Evolutionary conservation across 64 coral and sea anemone genomes (phyloP), one percentile per base, ranked within the genome.

Genomic region (Montipora foliosa): DNA sequence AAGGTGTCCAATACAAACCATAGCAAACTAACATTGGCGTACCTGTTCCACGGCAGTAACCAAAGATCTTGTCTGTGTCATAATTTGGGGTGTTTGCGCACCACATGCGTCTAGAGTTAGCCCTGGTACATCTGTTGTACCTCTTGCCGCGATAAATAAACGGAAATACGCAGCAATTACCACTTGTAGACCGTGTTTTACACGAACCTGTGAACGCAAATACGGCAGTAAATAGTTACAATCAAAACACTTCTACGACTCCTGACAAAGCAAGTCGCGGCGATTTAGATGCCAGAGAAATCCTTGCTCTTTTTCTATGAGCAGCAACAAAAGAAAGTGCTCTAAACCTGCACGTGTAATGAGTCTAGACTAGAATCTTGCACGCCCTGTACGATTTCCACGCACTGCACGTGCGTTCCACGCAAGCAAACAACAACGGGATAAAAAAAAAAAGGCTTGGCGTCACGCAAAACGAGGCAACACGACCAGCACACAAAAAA

Each of bases 71-170:
- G 47, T 86, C 82, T 50, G 15, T 29, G 46, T 86, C 66, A 71
- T 86, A 86, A 68, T 86, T 86, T 4, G 62, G 62, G 15, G 82
- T 86, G 45, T 71, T 69, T 67, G 66, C 16, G 19, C 82, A 86
- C 82, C 82, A 86, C 1, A 59, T 62, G 6, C 66, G 82, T 7
- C 82, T 86, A 6, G 82, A 86, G 8, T 49, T 86, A 4, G 19
- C 19, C 10, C 64, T 68, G 62, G 67, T 86, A 22, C 82, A 86
- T 17, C 64, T 12, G 11, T 69, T 86, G 82, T 86, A 86, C 10
- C 82, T 66, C 47, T 68, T 86, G 45, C 82, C 64, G 7, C 66
- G 62, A 50, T 86, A 86, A 9, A 86, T 71, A 45, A 86, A 86
- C 8, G 82, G 82, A 44, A 86, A 86, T 16, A 71, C 46, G 37